Conservation (phyloP, 2,888 invertebrate genomes). For the Agrotis exclamationis region DNA sequence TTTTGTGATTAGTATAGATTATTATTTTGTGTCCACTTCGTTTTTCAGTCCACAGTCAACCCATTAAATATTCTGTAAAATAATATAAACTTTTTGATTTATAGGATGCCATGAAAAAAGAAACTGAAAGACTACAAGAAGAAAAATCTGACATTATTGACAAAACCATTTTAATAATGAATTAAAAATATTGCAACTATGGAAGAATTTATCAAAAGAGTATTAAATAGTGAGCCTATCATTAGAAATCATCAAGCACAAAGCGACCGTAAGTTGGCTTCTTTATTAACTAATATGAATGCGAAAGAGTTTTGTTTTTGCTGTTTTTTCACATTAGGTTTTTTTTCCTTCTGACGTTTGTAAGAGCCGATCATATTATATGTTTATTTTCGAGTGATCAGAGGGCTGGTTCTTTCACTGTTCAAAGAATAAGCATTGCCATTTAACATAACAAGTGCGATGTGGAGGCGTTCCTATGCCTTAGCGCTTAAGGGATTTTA, state of each 20-base stretch:
- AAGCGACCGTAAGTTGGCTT: conserved; percentile 68
- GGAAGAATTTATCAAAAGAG: conserved; percentile 78
- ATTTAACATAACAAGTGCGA: too few species aligned
- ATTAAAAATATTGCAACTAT: conserved; percentile 59
- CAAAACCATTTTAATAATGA: background rate
- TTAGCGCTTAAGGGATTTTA: too few species aligned
- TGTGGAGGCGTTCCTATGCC: too few species aligned
- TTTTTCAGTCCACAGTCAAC: background rate
- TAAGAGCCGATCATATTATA: background rate
- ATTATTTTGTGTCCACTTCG: background rate
- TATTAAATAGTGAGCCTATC: conserved; percentile 72
- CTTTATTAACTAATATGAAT: background rate
- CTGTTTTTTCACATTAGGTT: background rate
- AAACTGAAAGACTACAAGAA: background rate
- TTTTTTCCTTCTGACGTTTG: background rate
- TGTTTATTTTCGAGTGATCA: background rate
- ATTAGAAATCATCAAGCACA: conserved; percentile 62
- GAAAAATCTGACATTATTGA: conserved; percentile 15
- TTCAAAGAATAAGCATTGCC: too few species aligned
- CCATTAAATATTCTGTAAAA: background rate
- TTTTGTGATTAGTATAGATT: background rate
- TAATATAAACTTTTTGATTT: conserved; percentile 24
- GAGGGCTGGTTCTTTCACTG: too few species aligned
- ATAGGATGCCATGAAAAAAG: background rate
- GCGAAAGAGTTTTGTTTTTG: background rate